Evolutionary conservation across 2,888 invertebrate species (phyloP).

Genomic region (Cheilosia vernalis): DNA sequence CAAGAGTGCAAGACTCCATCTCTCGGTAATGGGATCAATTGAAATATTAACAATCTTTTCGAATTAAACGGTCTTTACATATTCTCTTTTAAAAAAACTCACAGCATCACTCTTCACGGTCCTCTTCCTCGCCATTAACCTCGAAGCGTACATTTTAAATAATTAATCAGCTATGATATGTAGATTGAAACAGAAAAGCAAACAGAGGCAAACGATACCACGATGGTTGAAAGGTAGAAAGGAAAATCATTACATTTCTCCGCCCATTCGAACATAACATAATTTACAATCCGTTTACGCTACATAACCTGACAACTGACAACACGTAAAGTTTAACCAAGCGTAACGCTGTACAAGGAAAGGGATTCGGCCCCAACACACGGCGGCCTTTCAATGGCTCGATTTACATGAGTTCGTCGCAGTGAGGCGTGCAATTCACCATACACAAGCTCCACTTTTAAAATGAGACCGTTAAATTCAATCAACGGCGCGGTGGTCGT

Average conservation of each 20-base stretch:
- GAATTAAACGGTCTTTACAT: constrained; percentile 33
- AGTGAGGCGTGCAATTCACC: constrained; percentile 31
- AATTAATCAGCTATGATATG: constrained; percentile 67
- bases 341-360: constrained; percentile 28
- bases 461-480: constrained; percentile 18
- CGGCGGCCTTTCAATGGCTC: constrained; percentile 33
- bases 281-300: constrained; percentile 63
- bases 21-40: not conserved
- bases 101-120: not conserved
- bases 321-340: constrained; percentile 56
- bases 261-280: constrained; percentile 36
- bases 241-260: constrained; percentile 27
- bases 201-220: constrained; percentile 1
- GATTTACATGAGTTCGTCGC: constrained; percentile 46
- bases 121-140: constrained; percentile 53
- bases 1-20: too few relatives aligned
- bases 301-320: constrained; percentile 54
- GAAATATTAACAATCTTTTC: not conserved
- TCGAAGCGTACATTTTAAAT: constrained; percentile 54
- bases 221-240: not conserved
- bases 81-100: constrained; percentile 42
- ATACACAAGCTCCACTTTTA: constrained; percentile 2
- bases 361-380: constrained; percentile 8
- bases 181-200: constrained; percentile 35
- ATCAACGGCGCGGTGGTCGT: constrained; percentile 5